Conservation (phyloP, 2,797 vertebrate species). For the Lepidocolaptes lacrymiger region DNA sequence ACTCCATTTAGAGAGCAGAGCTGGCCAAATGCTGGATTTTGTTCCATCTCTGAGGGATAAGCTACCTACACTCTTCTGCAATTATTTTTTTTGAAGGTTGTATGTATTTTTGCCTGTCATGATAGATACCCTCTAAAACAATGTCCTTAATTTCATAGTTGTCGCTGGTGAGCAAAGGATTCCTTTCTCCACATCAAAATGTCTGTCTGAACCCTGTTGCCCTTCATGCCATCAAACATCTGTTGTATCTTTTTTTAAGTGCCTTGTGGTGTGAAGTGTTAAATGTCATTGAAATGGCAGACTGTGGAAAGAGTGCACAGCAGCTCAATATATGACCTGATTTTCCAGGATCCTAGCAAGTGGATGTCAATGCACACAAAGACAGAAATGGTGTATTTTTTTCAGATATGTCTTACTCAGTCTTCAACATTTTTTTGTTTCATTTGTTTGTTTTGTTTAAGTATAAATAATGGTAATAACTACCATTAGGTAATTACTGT, state of each 20-base stretch:
- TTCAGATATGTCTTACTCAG: neutral
- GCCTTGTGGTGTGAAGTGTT: neutral
- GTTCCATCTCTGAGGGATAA: neutral
- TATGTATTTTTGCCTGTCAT: neutral
- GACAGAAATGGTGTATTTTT: neutral
- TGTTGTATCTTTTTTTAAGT: neutral
- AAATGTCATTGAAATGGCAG: conserved; percentile 24
- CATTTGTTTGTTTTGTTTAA: too few species aligned
- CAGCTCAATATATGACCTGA: neutral
- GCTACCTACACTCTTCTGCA: neutral
- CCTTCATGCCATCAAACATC: neutral
- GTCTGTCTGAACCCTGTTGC: neutral
- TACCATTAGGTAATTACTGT: neutral
- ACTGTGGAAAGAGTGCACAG: neutral
- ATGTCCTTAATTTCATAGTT: neutral
- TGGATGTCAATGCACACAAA: neutral
- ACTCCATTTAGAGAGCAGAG: neutral
- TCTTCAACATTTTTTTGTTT: neutral
- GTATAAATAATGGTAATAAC: neutral
- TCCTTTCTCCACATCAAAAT: neutral
- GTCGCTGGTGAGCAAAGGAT: neutral
- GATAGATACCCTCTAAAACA: neutral
- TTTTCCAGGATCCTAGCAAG: neutral
- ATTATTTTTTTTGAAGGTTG: neutral
- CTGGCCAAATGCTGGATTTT: neutral